Evolutionary conservation across 2,797 vertebrate genomes (phyloP).

Genomic region (Adrianichthys oophorus): DNA sequence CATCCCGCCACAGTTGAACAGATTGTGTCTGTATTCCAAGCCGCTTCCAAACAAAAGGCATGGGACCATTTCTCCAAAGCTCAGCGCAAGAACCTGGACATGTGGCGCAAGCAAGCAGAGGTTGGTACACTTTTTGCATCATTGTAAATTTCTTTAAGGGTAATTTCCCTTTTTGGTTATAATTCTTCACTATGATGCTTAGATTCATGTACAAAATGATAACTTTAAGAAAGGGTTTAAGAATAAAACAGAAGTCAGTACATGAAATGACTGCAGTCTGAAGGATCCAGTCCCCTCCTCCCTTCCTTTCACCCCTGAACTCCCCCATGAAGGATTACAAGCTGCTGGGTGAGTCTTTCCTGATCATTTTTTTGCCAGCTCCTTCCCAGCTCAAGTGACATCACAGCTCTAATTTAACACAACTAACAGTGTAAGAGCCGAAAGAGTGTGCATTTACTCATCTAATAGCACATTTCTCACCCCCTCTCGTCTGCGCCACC

Average conservation of each 20-base stretch:
- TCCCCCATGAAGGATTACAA: conserved; percentile 51
- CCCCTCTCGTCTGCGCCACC: conserved; percentile 15
- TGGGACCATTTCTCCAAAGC: conserved; percentile 99
- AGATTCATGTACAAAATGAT: conserved; percentile 6
- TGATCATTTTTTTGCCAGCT: conserved; percentile 5
- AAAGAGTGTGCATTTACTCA: conserved; percentile 28
- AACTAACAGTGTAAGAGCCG: conserved; percentile 21
- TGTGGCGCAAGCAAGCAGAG: conserved; percentile 99
- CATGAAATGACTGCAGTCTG: conserved; percentile 18
- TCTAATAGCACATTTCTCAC: conserved; percentile 16
- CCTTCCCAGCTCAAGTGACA: too few relatives aligned
- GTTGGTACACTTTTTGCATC: conserved; percentile 79
- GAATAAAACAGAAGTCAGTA: conserved; percentile 48
- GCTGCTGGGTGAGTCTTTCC: conserved; percentile 61
- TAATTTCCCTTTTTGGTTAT: conserved; percentile 5
- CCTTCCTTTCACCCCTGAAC: conserved; percentile 47
- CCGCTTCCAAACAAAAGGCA: conserved; percentile 99
- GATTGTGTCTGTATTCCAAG: conserved; percentile 99
- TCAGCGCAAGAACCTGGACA: conserved; percentile 98
- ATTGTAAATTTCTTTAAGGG: conserved; percentile 18
- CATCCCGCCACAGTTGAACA: conserved; percentile 91
- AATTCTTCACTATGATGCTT: background rate
- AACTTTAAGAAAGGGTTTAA: conserved; percentile 1
- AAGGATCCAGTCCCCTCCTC: conserved; percentile 25
- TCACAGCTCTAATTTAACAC: background rate